A percentile compares a stretch with the other conserved stretches of the same genome.
Conservation (phyloP, 1,140 invertebrate species). For the Drosophila miranda region DNA sequence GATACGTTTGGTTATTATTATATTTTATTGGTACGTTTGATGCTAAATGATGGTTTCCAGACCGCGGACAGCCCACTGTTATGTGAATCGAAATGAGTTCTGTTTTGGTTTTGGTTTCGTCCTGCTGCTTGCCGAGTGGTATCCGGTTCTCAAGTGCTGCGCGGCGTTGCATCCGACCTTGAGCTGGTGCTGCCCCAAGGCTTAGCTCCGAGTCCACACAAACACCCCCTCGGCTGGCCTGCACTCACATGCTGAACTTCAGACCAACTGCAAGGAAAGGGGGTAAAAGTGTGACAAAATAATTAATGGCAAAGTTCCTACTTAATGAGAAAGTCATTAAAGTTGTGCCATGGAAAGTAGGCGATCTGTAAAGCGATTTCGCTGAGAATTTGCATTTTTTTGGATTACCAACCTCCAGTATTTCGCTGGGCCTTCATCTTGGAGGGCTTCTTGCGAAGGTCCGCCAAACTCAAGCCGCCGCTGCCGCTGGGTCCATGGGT, state of each 20-base stretch:
- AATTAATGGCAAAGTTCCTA: slow-evolving; percentile 17
- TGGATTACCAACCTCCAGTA: slow-evolving; percentile 56
- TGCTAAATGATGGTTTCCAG: slow-evolving; percentile 52
- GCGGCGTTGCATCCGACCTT: slow-evolving; percentile 9
- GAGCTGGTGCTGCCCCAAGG: slow-evolving; percentile 2
- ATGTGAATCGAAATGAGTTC: slow-evolving; percentile 34
- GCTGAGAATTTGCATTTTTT: background rate
- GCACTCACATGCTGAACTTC: slow-evolving; percentile 71
- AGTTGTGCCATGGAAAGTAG: background rate
- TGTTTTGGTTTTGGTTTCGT: slow-evolving; percentile 7
- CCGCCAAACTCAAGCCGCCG: slow-evolving; percentile 49
- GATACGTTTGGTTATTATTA: slow-evolving; percentile 42
- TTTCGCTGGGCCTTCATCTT: slow-evolving; percentile 73
- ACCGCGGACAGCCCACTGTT: slow-evolving; percentile 16
- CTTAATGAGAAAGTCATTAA: slow-evolving; percentile 34
- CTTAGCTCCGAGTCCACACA: background rate
- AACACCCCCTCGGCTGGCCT: slow-evolving; percentile 37
- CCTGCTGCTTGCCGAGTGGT: slow-evolving; percentile 3
- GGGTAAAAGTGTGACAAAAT: slow-evolving; percentile 16
- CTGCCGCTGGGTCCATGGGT: slow-evolving; percentile 81
- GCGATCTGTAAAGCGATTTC: slow-evolving; percentile 16
- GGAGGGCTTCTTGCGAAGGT: slow-evolving; percentile 71
- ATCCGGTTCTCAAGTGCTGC: slow-evolving; percentile 18
- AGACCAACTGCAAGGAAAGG: slow-evolving; percentile 52
- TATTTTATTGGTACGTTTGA: slow-evolving; percentile 33